phyloP scores from a whole-genome alignment of 2,888 invertebrate species.

The Hypena proboscidalis region DNA sequence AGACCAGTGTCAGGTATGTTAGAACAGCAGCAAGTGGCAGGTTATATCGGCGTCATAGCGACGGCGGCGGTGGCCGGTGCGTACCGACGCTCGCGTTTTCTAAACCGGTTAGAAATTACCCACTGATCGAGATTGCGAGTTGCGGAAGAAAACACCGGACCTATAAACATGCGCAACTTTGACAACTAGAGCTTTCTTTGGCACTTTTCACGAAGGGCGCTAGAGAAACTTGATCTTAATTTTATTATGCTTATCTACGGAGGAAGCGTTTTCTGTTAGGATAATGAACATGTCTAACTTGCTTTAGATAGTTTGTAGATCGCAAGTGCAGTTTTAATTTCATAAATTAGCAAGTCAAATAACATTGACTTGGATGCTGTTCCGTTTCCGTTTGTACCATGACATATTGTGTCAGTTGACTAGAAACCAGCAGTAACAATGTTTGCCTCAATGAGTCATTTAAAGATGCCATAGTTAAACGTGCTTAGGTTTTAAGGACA shows the following conservation, averaged over 20 bases:
- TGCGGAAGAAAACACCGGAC: slow-evolving; percentile 80
- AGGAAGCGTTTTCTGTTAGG: too few relatives aligned
- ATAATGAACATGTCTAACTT: too few relatives aligned
- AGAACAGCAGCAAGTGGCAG: slow-evolving; percentile 58
- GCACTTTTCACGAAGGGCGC: slow-evolving; percentile 35
- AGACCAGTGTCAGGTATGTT: slow-evolving; percentile 46
- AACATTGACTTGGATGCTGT: too few relatives aligned
- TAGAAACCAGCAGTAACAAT: not conserved
- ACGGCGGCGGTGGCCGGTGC: slow-evolving; percentile 36
- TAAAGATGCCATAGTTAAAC: not conserved
- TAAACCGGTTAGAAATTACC: slow-evolving; percentile 85
- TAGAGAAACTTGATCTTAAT: slow-evolving; percentile 19
- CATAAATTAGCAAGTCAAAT: too few relatives aligned
- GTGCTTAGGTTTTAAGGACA: slow-evolving; percentile 1
- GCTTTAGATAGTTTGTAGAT: too few relatives aligned
- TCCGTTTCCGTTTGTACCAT: too few relatives aligned
- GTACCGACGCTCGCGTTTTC: slow-evolving; percentile 72
- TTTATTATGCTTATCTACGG: too few relatives aligned
- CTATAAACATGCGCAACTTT: slow-evolving; percentile 65
- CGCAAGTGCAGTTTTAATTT: too few relatives aligned
- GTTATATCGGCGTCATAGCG: slow-evolving; percentile 34
- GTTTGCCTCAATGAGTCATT: not conserved
- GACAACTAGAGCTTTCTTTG: slow-evolving; percentile 69
- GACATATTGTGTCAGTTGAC: not conserved
- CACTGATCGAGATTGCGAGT: slow-evolving; percentile 81